These are phyloP conservation scores for Harmothoe impar DNA, from an alignment of 2,888 invertebrate species.

Conservation along the genomic window DNA sequence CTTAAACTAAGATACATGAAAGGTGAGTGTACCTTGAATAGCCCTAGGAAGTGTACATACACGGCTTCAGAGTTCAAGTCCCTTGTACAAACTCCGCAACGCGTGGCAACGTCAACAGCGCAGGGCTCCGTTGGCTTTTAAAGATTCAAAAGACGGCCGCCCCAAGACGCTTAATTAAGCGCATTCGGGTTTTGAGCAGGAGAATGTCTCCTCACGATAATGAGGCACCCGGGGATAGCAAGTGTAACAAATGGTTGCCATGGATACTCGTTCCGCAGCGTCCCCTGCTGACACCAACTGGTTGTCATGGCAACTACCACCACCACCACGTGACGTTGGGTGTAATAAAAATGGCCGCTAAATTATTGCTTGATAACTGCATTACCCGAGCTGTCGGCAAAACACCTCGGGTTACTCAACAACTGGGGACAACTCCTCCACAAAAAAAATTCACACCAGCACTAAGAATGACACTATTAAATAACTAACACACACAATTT, in stretches of 20 bases:
- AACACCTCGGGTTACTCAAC: constrained; percentile 23
- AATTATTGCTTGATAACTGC: neutral
- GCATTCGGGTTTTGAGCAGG: constrained; percentile 11
- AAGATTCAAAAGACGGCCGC: neutral
- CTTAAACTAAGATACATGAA: too few species aligned
- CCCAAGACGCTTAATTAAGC: constrained; percentile 45
- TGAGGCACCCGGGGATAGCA: constrained; percentile 27
- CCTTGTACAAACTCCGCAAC: too few species aligned
- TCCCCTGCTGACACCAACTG: neutral
- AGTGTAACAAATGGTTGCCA: constrained; percentile 42
- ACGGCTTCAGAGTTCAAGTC: too few species aligned
- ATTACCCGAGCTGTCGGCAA: constrained; percentile 3
- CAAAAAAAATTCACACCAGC: constrained; percentile 6
- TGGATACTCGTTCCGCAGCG: neutral
- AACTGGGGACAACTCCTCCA: neutral
- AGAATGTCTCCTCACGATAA: neutral
- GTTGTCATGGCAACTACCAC: constrained; percentile 6
- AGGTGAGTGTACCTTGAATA: too few species aligned
- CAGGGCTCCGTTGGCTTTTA: neutral
- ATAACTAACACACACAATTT: too few species aligned
- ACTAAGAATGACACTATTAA: neutral
- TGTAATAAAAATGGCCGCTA: neutral
- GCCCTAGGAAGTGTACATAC: too few species aligned
- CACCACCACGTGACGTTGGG: neutral
- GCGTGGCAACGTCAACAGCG: neutral